Conservation (phyloP, 2,113 vertebrate species). For the Apaloderma vittatum region DNA sequence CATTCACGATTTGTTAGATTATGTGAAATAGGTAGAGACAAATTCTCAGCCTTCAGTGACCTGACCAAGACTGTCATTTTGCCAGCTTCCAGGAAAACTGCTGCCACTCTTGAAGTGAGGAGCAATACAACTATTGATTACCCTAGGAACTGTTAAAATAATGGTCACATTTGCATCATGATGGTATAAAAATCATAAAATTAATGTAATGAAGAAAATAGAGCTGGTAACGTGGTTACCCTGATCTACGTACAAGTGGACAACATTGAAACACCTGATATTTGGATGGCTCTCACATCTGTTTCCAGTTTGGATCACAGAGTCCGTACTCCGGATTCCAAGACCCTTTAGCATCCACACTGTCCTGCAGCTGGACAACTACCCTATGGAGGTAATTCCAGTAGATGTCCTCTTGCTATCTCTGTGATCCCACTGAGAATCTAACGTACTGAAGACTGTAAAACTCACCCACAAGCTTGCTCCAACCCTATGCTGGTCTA, state of each 20-base stretch:
- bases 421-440: background rate
- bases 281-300: fast-evolving
- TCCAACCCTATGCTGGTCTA: background rate
- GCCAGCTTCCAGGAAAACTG: background rate
- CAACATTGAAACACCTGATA: background rate
- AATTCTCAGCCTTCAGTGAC: background rate
- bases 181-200: background rate
- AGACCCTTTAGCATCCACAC: background rate
- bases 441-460: background rate
- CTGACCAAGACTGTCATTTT: background rate
- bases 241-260: background rate
- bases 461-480: background rate
- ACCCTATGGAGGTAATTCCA: background rate
- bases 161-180: background rate
- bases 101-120: background rate
- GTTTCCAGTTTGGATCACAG: background rate
- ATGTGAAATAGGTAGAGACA: background rate
- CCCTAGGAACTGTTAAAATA: background rate
- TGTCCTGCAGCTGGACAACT: background rate
- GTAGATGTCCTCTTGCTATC: background rate
- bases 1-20: background rate
- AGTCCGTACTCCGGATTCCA: background rate
- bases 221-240: background rate
- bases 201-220: background rate
- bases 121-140: background rate